A percentile compares a stretch with the other conserved stretches of the same genome.
These are phyloP conservation scores for Aulostomus chinensis DNA, from an alignment of 2,797 vertebrate genomes.

Conservation along the genomic window DNA sequence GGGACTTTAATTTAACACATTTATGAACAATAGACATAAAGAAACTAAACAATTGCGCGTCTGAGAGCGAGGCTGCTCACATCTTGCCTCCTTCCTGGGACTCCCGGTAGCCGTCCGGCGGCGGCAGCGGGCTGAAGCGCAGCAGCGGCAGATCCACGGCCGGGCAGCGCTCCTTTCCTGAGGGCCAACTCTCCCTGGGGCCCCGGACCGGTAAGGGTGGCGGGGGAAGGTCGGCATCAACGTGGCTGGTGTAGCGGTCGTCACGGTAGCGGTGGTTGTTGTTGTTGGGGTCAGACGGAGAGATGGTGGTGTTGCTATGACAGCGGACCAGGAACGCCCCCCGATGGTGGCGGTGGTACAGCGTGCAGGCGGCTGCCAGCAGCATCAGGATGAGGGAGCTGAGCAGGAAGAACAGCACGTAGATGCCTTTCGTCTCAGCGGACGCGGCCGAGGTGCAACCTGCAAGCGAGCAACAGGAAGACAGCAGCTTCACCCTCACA, in stretches of 20 bases:
- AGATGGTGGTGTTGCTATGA: conserved; percentile 14
- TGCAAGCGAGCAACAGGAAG: conserved; percentile 17
- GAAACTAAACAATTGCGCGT: not conserved
- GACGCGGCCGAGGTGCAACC: conserved; percentile 34
- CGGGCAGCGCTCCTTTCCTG: conserved; percentile 39
- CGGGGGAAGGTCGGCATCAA: conserved; percentile 31
- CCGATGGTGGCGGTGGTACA: conserved; percentile 69
- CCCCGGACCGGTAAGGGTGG: conserved; percentile 54
- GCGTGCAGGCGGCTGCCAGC: conserved; percentile 37
- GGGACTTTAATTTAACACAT: conserved; percentile 38
- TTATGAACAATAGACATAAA: conserved; percentile 4
- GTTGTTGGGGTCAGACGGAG: conserved; percentile 41
- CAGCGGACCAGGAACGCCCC: conserved; percentile 69
- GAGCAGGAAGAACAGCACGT: conserved; percentile 77
- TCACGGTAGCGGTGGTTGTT: conserved; percentile 2
- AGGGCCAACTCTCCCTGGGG: conserved; percentile 50
- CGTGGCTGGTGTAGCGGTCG: not conserved
- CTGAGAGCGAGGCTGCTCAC: conserved; percentile 18
- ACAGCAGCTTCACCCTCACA: conserved; percentile 4
- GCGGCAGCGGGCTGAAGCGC: conserved; percentile 68
- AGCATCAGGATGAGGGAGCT: conserved; percentile 63
- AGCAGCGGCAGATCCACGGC: conserved; percentile 69
- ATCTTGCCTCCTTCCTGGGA: conserved; percentile 33
- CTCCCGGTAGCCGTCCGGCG: conserved; percentile 36
- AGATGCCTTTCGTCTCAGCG: conserved; percentile 62